A percentile compares a stretch with the other conserved stretches of the same genome.
These are phyloP conservation scores for Lepus europaeus DNA, from an alignment of 2,113 vertebrate species.

Conservation along the genomic window DNA sequence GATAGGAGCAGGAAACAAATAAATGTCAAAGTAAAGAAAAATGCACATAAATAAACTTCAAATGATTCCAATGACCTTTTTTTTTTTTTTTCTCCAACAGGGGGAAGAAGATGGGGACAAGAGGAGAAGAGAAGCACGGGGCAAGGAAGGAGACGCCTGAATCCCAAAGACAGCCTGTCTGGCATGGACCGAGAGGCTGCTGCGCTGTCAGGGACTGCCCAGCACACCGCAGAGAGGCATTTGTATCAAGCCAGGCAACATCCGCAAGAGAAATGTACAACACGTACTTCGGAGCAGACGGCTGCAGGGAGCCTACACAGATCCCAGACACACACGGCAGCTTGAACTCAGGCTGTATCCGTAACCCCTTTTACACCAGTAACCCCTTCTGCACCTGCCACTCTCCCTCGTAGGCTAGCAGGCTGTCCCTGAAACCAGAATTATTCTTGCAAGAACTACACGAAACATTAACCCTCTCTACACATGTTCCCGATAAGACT, in stretches of 20 bases:
- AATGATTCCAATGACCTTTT: neutral
- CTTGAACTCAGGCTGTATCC: accelerated
- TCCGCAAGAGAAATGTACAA: slow-evolving; percentile 73
- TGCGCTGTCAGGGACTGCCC: neutral
- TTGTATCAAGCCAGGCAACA: neutral
- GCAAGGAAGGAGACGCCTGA: neutral
- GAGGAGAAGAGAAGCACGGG: neutral
- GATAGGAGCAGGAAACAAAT: slow-evolving; percentile 81
- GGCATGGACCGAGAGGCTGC: neutral
- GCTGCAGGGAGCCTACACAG: neutral
- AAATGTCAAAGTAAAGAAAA: slow-evolving; percentile 80
- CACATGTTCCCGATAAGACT: neutral
- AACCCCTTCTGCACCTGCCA: neutral
- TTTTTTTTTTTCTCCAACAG: neutral
- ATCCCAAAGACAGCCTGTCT: neutral
- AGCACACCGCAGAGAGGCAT: neutral
- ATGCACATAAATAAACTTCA: neutral
- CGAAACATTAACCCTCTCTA: neutral
- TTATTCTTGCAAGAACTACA: neutral
- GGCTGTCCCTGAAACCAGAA: neutral
- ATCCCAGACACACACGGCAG: accelerated
- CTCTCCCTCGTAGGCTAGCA: neutral
- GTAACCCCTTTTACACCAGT: accelerated
- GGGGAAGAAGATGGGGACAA: neutral
- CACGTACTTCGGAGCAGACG: slow-evolving; percentile 6